Base-by-base conservation (phyloP, 2,888 invertebrate genomes). In the Aporophyla lueneburgensis region DNA sequence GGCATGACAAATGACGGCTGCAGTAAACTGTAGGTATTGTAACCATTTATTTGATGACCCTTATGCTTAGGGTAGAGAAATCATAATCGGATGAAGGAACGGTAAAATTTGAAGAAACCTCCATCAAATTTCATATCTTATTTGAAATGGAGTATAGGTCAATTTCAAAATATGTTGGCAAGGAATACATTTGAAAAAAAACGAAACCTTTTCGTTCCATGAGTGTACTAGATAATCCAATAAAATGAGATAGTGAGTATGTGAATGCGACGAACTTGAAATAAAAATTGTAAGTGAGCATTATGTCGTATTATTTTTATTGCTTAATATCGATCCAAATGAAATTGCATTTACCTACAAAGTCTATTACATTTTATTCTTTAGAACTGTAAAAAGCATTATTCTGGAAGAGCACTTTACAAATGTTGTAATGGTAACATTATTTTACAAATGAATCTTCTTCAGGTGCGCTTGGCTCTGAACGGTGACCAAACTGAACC, bases 231-330 rank as follows among this genome's bases (percentile, higher is more conserved):
- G 19, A 33, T 54, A 16, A 12, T 46, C 61, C n/a, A 74, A 74
- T 59, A 9, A 53, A 74, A 74, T 43, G 27, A 61, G 46, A 62
- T 7, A 61, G 33, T 33, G 21, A 16, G 16, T n/a, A n/a, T n/a
- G n/a, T 24, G 5, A 53, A 62, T 21, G 40, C 16, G 12, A 21
- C 16, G 51, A n/a, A 51, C 21, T 40, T 24, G 9, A 56, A 56
- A 58, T 75, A 58, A 49, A 73, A 43, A 19, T 53, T 16, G n/a
- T 58, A 40, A 27, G 40, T 49, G 33, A 49, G 21, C 40, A 40
- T 76, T 76, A 9, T 51, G 21, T 65, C 21, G 27, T 65, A 65
- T 76, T 76, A 58, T 65, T 76, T 74, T 75, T 40, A 65, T 27
- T 49, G 27, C 14, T 27, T 6, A 43, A 9, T 40, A 74, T 62